Evolutionary conservation across 2,888 invertebrate genomes (phyloP).

Genomic region (Ceramica pisi): DNA sequence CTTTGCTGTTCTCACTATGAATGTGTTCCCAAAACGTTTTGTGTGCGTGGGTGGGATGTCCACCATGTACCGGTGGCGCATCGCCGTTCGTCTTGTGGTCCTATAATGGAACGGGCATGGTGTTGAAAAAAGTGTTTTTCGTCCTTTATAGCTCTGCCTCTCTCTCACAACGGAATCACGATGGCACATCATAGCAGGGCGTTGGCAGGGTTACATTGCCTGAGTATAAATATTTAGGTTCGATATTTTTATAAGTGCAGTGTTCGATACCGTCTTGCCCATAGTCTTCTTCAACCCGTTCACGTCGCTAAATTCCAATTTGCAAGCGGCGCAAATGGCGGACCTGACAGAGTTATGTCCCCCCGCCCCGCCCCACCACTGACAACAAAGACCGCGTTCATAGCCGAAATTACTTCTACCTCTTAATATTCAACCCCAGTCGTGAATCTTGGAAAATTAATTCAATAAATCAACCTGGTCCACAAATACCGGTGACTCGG

Average conservation of each 20-base stretch:
- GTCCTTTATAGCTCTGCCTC: too few relatives aligned
- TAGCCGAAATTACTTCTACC: slow-evolving; percentile 85
- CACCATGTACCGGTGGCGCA: too few relatives aligned
- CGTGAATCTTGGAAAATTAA: slow-evolving; percentile 87
- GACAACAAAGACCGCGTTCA: slow-evolving; percentile 84
- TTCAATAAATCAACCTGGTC: slow-evolving; percentile 85
- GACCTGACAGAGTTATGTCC: slow-evolving; percentile 79
- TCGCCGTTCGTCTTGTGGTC: too few relatives aligned
- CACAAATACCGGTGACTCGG: slow-evolving; percentile 80
- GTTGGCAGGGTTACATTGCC: not conserved
- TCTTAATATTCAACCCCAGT: slow-evolving; percentile 84
- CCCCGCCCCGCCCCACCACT: slow-evolving; percentile 72
- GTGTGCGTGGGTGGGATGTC: too few relatives aligned
- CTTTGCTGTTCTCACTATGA: too few relatives aligned
- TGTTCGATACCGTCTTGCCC: slow-evolving; percentile 19
- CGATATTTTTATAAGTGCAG: slow-evolving; percentile 12
- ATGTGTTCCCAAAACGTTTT: too few relatives aligned
- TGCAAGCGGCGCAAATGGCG: slow-evolving; percentile 67
- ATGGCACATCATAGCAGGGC: too few relatives aligned
- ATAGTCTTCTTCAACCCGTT: slow-evolving; percentile 72
- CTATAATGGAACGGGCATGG: too few relatives aligned
- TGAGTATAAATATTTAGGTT: not conserved
- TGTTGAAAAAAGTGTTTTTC: too few relatives aligned
- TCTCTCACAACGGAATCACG: too few relatives aligned
- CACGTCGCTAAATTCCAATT: slow-evolving; percentile 76